Percentiles rank a stretch among this genome's conserved stretches.
phyloP scores from a whole-genome alignment of 2,113 vertebrate species.

The human (Homo sapiens) region DNA sequence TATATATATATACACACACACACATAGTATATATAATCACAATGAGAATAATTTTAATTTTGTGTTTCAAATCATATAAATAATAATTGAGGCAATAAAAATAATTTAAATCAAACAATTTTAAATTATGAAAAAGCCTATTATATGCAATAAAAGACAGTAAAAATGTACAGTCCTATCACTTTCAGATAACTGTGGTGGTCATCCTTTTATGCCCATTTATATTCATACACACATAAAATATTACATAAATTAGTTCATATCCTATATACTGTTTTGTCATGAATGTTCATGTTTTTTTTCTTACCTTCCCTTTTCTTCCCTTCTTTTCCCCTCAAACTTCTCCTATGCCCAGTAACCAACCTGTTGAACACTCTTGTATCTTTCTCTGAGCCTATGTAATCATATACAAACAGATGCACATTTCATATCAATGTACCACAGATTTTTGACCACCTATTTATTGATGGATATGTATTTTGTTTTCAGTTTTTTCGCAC shows the following conservation, averaged over 20 bases:
- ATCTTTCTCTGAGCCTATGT: background rate
- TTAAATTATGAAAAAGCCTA: background rate
- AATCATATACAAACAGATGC: background rate
- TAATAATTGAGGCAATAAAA: background rate
- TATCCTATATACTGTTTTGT: background rate
- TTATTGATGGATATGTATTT: background rate
- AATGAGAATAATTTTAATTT: background rate
- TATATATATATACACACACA: background rate
- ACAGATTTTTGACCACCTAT: background rate
- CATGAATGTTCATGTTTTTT: background rate
- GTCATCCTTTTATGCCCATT: background rate
- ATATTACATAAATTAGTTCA: background rate
- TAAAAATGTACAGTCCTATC: background rate
- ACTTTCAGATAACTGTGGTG: background rate
- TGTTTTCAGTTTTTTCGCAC: background rate
- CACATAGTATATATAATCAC: background rate
- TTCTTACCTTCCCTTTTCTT: background rate
- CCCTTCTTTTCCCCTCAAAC: background rate
- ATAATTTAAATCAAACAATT: background rate
- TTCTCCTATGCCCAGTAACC: background rate
- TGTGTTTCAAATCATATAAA: slow-evolving; percentile 19
- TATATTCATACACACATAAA: background rate
- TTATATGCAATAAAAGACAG: background rate
- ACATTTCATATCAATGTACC: background rate
- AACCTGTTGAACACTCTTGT: background rate